Conservation (phyloP, 2,888 invertebrate genomes). For the Leptopilina drosophilae region DNA sequence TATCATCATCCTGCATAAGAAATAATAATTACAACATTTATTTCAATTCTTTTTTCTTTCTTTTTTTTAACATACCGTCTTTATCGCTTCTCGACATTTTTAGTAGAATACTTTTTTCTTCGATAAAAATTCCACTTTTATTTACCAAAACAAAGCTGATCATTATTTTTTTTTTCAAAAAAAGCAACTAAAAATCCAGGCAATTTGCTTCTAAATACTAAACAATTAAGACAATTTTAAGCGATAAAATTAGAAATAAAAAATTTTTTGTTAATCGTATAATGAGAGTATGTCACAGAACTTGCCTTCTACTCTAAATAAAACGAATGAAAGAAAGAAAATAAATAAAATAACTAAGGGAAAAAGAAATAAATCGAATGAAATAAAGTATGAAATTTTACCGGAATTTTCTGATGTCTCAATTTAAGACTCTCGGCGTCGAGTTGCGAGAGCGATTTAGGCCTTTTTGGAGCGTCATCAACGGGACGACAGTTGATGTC, state of each 20-base stretch:
- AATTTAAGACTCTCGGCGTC: constrained; percentile 86
- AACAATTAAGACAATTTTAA: background rate
- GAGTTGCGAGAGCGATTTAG: constrained; percentile 84
- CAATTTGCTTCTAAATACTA: background rate
- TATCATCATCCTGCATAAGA: constrained; percentile 77
- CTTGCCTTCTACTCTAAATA: too few relatives aligned
- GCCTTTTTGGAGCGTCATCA: constrained; percentile 83
- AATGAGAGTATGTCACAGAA: background rate
- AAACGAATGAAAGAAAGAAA: background rate
- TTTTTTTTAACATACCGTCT: background rate
- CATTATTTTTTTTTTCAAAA: background rate
- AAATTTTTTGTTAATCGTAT: background rate
- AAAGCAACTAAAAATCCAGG: constrained; percentile 26
- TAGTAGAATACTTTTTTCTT: constrained; percentile 1
- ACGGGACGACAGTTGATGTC: constrained; percentile 86
- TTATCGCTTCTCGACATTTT: background rate
- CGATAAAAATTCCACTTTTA: constrained; percentile 28
- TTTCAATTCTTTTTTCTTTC: background rate
- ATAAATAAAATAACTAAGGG: background rate
- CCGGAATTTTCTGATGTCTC: constrained; percentile 80
- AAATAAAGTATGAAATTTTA: constrained; percentile 67
- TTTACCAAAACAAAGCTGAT: constrained; percentile 42
- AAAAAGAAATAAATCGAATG: constrained; percentile 13
- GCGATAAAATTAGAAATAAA: background rate
- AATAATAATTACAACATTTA: constrained; percentile 65